Conservation (phyloP, 2,888 invertebrate species). For the Steinernema hermaphroditum region DNA sequence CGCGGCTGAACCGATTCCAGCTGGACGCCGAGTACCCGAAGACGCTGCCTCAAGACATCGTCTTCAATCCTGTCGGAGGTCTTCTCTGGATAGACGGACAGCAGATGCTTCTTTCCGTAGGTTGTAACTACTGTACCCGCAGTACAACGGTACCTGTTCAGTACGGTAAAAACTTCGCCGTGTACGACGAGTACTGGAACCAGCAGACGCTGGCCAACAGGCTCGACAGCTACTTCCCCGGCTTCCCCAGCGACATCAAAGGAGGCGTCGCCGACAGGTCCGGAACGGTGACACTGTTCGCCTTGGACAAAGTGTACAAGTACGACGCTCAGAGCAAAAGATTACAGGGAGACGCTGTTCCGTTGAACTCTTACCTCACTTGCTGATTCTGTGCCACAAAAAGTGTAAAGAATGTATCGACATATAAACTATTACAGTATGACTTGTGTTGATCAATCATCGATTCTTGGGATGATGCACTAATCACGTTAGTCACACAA, state of each 20-base stretch:
- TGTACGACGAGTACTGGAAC: slow-evolving; percentile 65
- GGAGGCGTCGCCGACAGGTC: slow-evolving; percentile 41
- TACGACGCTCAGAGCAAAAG: slow-evolving; percentile 43
- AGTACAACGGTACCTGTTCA: slow-evolving; percentile 37
- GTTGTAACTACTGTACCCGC: slow-evolving; percentile 9
- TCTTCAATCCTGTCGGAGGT: slow-evolving; percentile 55
- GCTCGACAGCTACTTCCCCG: slow-evolving; percentile 57
- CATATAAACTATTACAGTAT: too few species aligned
- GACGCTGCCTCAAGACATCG: slow-evolving; percentile 49
- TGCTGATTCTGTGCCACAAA: slow-evolving; percentile 34
- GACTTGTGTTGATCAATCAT: too few species aligned
- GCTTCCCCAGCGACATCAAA: slow-evolving; percentile 56
- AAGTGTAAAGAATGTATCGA: background rate
- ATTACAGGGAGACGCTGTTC: slow-evolving; percentile 35
- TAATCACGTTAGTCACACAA: too few species aligned
- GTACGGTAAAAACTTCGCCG: slow-evolving; percentile 49
- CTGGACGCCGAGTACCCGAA: slow-evolving; percentile 59
- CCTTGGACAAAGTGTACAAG: slow-evolving; percentile 35
- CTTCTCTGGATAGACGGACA: slow-evolving; percentile 62
- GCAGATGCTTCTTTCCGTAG: slow-evolving; percentile 58
- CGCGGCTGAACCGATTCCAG: slow-evolving; percentile 48
- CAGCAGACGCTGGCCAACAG: slow-evolving; percentile 54
- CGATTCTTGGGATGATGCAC: too few species aligned
- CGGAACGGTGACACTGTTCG: slow-evolving; percentile 38
- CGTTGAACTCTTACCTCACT: slow-evolving; percentile 38